Conservation (phyloP, 2,797 vertebrate genomes). For the Picus viridis region DNA sequence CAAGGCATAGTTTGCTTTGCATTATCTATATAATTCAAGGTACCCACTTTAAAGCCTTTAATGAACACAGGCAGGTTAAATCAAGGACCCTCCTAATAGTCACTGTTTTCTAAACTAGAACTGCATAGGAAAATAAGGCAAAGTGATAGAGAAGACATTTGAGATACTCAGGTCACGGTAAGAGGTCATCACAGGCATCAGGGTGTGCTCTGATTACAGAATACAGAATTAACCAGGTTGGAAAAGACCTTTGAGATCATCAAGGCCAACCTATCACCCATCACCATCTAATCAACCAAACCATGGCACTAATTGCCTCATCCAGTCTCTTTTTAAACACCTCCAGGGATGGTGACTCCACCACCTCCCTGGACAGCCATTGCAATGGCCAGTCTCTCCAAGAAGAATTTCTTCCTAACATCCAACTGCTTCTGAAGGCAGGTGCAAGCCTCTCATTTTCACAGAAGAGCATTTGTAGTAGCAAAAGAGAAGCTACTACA, state of each 20-base stretch:
- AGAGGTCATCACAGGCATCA: not conserved
- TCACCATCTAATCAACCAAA: too few relatives aligned
- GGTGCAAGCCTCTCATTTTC: not conserved
- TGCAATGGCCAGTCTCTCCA: too few relatives aligned
- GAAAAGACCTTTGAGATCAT: too few relatives aligned
- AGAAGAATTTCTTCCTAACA: too few relatives aligned
- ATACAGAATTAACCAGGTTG: too few relatives aligned
- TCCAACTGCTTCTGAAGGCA: not conserved
- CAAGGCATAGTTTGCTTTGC: not conserved
- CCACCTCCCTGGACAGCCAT: too few relatives aligned
- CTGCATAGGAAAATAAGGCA: not conserved
- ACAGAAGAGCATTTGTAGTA: not conserved
- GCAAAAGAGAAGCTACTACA: conserved; percentile 28
- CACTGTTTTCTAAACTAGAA: not conserved
- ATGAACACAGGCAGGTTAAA: not conserved
- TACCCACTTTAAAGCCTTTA: not conserved
- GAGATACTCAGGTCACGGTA: not conserved
- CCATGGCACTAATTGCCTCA: too few relatives aligned
- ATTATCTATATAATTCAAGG: not conserved
- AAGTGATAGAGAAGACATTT: not conserved
- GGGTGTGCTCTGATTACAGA: not conserved
- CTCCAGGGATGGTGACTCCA: too few relatives aligned
- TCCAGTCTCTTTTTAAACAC: too few relatives aligned
- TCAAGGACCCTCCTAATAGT: not conserved
- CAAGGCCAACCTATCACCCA: too few relatives aligned